phyloP scores from a whole-genome alignment of 2,888 invertebrate genomes.

The Odontomyia ornata region DNA sequence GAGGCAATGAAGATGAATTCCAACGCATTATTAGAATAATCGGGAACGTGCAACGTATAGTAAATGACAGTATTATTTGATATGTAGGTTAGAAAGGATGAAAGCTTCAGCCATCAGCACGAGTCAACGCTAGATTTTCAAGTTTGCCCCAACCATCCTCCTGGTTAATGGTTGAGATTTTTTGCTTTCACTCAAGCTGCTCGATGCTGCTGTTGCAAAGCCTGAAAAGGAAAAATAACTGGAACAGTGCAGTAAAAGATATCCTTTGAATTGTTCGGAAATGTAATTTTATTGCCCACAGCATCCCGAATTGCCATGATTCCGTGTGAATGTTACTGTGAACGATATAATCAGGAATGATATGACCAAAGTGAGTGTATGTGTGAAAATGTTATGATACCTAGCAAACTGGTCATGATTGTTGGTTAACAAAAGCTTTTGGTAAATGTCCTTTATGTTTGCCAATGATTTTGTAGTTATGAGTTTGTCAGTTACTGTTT shows the following conservation, averaged over 20 bases:
- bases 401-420: not conserved
- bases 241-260: slow-evolving; percentile 24
- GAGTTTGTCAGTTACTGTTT: not conserved
- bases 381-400: slow-evolving; percentile 26
- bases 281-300: slow-evolving; percentile 35
- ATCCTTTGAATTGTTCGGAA: slow-evolving; percentile 30
- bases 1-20: slow-evolving; percentile 44
- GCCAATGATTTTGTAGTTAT: not conserved
- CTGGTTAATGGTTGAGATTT: not conserved
- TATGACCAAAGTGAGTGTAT: not conserved
- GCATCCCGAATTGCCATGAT: slow-evolving; percentile 16
- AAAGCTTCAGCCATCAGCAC: not conserved
- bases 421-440: not conserved
- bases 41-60: slow-evolving; percentile 41
- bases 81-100: slow-evolving; percentile 1
- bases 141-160: not conserved
- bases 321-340: slow-evolving; percentile 13
- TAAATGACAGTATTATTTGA: slow-evolving; percentile 30
- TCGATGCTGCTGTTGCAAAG: not conserved
- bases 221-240: not conserved
- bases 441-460: not conserved
- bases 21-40: slow-evolving; percentile 42
- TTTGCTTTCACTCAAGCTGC: no score
- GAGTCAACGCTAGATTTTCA: not conserved
- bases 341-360: slow-evolving; percentile 10